Percentiles rank a stretch among this genome's conserved stretches.
Evolutionary conservation across 2,888 invertebrate species (phyloP).

Genomic region (Antitype chi): DNA sequence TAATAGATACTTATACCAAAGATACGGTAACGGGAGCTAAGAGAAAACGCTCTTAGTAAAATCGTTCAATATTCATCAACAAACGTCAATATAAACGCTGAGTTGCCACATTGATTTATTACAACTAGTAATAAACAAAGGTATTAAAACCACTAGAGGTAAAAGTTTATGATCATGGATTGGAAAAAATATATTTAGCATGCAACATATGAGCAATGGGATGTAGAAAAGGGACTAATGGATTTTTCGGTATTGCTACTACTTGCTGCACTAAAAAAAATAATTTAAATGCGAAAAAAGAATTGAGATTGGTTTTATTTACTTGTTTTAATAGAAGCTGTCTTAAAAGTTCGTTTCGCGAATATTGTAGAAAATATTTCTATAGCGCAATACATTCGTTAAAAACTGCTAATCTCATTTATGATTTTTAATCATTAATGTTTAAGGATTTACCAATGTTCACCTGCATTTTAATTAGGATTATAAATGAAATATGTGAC

Average conservation of each 20-base stretch:
- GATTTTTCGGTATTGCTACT: too few species aligned
- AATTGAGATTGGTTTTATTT: background rate
- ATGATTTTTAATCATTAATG: background rate
- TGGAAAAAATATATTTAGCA: background rate
- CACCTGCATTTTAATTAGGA: background rate
- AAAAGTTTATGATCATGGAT: background rate
- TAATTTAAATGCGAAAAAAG: background rate
- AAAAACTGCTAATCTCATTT: background rate
- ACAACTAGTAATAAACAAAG: slow-evolving; percentile 19
- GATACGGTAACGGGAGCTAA: slow-evolving; percentile 64
- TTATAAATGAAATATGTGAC: background rate
- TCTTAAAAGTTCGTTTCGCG: background rate
- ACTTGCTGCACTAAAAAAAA: background rate
- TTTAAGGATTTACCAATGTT: background rate
- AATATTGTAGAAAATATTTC: background rate
- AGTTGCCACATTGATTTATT: slow-evolving; percentile 61
- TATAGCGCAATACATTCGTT: background rate
- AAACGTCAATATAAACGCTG: slow-evolving; percentile 68
- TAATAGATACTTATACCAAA: slow-evolving; percentile 80
- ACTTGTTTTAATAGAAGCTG: too few species aligned
- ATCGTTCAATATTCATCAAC: slow-evolving; percentile 80
- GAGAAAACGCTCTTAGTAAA: slow-evolving; percentile 70
- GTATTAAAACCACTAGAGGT: slow-evolving; percentile 25
- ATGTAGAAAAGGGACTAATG: background rate
- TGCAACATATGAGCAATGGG: background rate